A percentile compares a stretch with the other conserved stretches of the same genome.
Conservation (phyloP, 2,113 vertebrate genomes). For the Pseudopipra pipra region DNA sequence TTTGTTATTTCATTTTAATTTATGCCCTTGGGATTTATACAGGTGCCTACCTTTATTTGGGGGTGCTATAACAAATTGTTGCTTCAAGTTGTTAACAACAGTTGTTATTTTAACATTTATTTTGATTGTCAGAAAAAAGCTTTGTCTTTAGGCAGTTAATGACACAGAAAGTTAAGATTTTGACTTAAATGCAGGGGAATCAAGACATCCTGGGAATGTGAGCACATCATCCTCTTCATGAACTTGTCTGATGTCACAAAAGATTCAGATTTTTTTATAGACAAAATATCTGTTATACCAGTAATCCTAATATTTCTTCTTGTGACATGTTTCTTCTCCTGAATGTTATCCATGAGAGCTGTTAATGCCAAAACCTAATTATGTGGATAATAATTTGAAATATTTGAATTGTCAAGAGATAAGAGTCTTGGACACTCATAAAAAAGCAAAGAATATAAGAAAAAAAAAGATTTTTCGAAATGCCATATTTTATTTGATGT, state of each 20-base stretch:
- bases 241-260: not conserved
- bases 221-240: not conserved
- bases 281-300: not conserved
- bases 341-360: not conserved
- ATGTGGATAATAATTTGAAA: not conserved
- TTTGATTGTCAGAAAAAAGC: not conserved
- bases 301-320: not conserved
- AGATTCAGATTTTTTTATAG: not conserved
- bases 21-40: not conserved
- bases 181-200: not conserved
- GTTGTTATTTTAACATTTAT: not conserved
- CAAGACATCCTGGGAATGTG: not conserved
- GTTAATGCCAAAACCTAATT: not conserved
- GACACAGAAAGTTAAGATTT: not conserved
- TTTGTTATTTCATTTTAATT: not conserved
- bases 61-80: not conserved
- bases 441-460: not conserved
- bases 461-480: not conserved
- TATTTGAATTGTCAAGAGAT: not conserved
- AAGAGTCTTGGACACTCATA: not conserved
- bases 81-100: not conserved
- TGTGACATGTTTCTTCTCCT: not conserved
- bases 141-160: not conserved
- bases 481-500: not conserved
- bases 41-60: fast-evolving